These are phyloP conservation scores for Spodoptera picta DNA, from an alignment of 2,888 invertebrate species.

Conservation along the genomic window DNA sequence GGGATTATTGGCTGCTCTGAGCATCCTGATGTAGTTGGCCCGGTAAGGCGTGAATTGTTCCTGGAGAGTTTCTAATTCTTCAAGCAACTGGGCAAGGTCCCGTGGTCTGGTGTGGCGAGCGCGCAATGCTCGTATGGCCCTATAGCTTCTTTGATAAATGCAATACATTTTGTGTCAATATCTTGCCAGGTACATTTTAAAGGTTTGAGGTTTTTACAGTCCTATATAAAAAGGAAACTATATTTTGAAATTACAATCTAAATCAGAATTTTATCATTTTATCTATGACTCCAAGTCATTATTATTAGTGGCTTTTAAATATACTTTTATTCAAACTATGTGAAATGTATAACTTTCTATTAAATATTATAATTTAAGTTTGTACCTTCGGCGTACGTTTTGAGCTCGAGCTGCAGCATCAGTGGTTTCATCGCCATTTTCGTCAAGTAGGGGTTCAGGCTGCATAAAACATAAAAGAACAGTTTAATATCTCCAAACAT, in stretches of 20 bases:
- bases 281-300: no score
- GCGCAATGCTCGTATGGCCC: constrained; percentile 61
- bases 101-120: constrained; percentile 67
- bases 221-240: no score
- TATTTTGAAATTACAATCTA: no score
- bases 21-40: constrained; percentile 60
- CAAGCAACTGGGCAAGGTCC: constrained; percentile 69
- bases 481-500: constrained; percentile 12
- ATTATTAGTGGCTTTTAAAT: no score
- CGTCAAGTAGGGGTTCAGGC: constrained; percentile 60
- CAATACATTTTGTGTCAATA: neutral
- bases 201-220: no score
- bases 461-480: constrained; percentile 34
- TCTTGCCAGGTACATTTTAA: no score
- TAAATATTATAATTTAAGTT: no score
- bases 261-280: no score
- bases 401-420: constrained; percentile 48
- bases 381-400: constrained; percentile 62
- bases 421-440: constrained; percentile 55
- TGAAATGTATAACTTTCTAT: no score
- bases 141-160: constrained; percentile 50
- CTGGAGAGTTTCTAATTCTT: constrained; percentile 70
- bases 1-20: constrained; percentile 60
- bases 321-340: no score
- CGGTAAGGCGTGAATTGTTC: constrained; percentile 71